Conservation (phyloP, 2,888 invertebrate genomes). For the Elaeidobius kamerunicus region DNA sequence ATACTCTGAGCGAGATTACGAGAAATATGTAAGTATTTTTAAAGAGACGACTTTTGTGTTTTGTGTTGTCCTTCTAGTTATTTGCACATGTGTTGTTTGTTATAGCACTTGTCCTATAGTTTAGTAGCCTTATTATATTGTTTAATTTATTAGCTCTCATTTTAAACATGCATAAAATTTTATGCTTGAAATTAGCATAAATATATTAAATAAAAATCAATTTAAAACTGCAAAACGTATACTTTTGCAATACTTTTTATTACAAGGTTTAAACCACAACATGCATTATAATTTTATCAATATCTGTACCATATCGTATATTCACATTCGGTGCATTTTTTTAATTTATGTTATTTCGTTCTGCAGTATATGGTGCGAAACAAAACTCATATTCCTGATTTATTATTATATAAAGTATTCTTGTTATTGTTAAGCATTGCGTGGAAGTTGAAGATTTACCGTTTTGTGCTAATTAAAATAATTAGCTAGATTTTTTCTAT, state of each 20-base stretch:
- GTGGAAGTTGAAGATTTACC: conserved; percentile 5
- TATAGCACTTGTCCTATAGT: neutral
- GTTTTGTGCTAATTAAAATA: conserved; percentile 9
- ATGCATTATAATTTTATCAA: no score
- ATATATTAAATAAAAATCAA: no score
- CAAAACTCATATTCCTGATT: conserved; percentile 3
- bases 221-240: no score
- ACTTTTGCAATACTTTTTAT: no score
- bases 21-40: conserved; percentile 45
- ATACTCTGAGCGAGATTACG: conserved; percentile 42
- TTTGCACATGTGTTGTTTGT: conserved; percentile 1
- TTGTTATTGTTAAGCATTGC: conserved; percentile 1
- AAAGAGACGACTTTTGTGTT: neutral
- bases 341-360: conserved; percentile 5
- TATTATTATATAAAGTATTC: conserved; percentile 2
- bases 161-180: no score
- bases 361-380: neutral
- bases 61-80: conserved; percentile 3
- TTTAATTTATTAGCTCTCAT: no score
- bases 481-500: neutral
- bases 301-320: neutral
- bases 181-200: no score
- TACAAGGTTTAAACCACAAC: no score
- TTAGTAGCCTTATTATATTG: no score
- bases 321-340: conserved; percentile 4